phyloP scores from a whole-genome alignment of 2,113 vertebrate species.

The Thymallus thymallus region DNA sequence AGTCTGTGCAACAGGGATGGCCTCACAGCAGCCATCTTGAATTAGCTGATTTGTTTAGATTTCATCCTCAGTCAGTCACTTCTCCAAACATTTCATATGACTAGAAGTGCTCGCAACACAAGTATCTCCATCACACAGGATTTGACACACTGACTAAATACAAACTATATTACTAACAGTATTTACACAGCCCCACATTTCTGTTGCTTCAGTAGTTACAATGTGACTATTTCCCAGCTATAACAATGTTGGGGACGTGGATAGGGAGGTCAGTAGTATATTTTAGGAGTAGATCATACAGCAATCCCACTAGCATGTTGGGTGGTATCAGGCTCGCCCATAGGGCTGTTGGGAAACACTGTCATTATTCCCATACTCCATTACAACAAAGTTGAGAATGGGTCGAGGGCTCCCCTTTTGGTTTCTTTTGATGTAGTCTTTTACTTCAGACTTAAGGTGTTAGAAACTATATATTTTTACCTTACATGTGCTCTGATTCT shows the following conservation, averaged over 20 bases:
- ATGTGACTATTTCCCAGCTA: slow-evolving; percentile 1
- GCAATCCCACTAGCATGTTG: slow-evolving; percentile 53
- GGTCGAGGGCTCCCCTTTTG: slow-evolving; percentile 31
- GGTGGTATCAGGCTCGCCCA: slow-evolving; percentile 47
- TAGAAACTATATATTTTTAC: slow-evolving; percentile 32
- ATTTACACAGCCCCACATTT: slow-evolving; percentile 27
- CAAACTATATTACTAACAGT: slow-evolving; percentile 38
- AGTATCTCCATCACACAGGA: background rate
- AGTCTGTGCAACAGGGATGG: background rate
- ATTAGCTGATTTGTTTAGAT: slow-evolving; percentile 19
- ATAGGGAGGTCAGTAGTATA: background rate
- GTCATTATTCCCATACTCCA: slow-evolving; percentile 23
- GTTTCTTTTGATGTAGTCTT: slow-evolving; percentile 40
- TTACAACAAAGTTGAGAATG: slow-evolving; percentile 41
- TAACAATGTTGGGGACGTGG: background rate
- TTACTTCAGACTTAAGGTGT: slow-evolving; percentile 43
- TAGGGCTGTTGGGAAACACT: slow-evolving; percentile 27
- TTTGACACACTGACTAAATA: background rate
- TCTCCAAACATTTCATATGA: background rate
- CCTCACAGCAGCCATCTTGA: slow-evolving; percentile 41
- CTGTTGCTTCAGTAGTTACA: slow-evolving; percentile 30
- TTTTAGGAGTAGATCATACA: slow-evolving; percentile 38
- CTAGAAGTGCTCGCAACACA: background rate
- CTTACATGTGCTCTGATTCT: slow-evolving; percentile 27
- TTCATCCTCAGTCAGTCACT: background rate